These are phyloP conservation scores for Charaxes varanes DNA, from an alignment of 1,140 invertebrate species.

Conservation along the genomic window DNA sequence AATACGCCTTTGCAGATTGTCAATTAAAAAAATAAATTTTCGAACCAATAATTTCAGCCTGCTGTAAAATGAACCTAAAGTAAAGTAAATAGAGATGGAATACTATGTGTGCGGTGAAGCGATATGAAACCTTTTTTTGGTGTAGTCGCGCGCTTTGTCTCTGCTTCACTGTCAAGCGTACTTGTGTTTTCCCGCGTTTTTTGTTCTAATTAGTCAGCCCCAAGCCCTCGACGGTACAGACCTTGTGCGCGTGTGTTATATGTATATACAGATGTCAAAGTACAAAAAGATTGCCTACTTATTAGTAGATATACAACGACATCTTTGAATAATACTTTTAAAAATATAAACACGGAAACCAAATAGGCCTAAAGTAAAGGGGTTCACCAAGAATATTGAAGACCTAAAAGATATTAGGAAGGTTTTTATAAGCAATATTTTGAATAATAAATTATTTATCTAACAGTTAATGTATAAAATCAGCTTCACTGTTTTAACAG, in stretches of 20 bases:
- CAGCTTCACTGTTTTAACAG: no score
- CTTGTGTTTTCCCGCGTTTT: slow-evolving; percentile 72
- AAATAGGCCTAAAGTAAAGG: no score
- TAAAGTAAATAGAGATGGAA: slow-evolving; percentile 11
- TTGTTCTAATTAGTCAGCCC: slow-evolving; percentile 72
- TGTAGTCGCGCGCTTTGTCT: slow-evolving; percentile 59
- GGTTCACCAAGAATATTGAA: no score
- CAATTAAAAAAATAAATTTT: slow-evolving; percentile 53
- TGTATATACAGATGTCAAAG: no score
- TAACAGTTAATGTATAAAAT: no score
- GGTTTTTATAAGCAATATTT: no score
- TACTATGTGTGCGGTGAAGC: background rate
- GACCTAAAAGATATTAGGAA: no score
- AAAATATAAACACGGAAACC: no score
- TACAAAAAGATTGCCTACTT: no score
- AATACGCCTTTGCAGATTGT: slow-evolving; percentile 26
- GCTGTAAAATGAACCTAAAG: slow-evolving; percentile 32
- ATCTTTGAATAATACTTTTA: no score
- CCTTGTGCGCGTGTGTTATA: slow-evolving; percentile 30
- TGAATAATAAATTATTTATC: no score
- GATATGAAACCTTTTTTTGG: slow-evolving; percentile 42
- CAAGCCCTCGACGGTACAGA: slow-evolving; percentile 55
- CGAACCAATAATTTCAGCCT: slow-evolving; percentile 35
- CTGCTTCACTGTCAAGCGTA: slow-evolving; percentile 70
- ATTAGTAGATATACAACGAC: no score